phyloP scores from a whole-genome alignment of 2,888 invertebrate species.

The Mystacides longicornis region DNA sequence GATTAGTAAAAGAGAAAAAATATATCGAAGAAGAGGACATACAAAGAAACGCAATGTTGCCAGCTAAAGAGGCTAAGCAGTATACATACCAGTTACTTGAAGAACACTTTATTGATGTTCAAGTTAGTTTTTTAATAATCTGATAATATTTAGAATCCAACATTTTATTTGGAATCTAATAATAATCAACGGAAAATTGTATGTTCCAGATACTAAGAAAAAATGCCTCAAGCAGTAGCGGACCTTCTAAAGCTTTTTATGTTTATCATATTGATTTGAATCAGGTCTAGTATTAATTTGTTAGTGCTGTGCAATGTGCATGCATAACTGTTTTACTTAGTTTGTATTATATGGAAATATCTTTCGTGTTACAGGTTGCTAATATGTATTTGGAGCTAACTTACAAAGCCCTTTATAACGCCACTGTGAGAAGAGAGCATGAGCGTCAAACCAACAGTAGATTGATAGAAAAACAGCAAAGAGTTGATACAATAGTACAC shows the following conservation, averaged over 20 bases:
- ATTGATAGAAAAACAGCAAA: conserved; percentile 78
- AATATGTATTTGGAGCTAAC: conserved; percentile 62
- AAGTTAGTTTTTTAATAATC: conserved; percentile 39
- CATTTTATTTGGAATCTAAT: not conserved
- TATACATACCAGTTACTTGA: conserved; percentile 78
- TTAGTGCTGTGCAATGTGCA: not conserved
- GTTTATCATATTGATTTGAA: conserved; percentile 67
- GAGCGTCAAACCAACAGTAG: conserved; percentile 65
- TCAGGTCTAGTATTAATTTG: conserved; percentile 36
- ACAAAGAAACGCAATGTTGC: conserved; percentile 88
- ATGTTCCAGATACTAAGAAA: conserved; percentile 62
- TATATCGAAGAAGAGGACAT: conserved; percentile 89
- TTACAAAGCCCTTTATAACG: conserved; percentile 64
- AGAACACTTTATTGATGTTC: conserved; percentile 66
- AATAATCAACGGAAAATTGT: not conserved
- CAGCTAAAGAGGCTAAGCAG: conserved; percentile 87
- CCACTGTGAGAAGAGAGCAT: conserved; percentile 56
- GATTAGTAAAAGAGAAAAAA: conserved; percentile 70
- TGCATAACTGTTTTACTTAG: not conserved
- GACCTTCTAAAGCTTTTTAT: conserved; percentile 73
- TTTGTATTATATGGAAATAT: not conserved
- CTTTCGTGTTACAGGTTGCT: conserved; percentile 45
- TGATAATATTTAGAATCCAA: not conserved
- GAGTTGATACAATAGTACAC: conserved; percentile 74
- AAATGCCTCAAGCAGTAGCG: conserved; percentile 57